Conservation (phyloP, 2,888 invertebrate genomes). For the Taphrorychus bicolor region DNA sequence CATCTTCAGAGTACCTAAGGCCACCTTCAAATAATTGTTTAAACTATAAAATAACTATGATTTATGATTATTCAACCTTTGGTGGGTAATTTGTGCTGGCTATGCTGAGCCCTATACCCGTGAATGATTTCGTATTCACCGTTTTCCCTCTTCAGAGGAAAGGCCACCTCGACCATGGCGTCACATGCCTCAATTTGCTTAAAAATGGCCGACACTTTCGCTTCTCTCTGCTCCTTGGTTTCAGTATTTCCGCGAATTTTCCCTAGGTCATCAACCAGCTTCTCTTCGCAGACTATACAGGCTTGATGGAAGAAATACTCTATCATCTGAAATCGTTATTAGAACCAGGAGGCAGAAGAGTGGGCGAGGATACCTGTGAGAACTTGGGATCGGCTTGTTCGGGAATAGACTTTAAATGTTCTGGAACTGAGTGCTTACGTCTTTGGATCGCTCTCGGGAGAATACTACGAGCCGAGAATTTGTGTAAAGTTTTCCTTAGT, state of each 20-base stretch:
- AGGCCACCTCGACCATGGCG: slow-evolving; percentile 86
- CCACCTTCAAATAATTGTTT: slow-evolving; percentile 76
- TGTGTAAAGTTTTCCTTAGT: background rate
- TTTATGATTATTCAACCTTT: slow-evolving; percentile 68
- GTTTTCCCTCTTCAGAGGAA: slow-evolving; percentile 93
- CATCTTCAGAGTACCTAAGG: slow-evolving; percentile 92
- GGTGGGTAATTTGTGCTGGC: slow-evolving; percentile 93
- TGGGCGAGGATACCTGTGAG: slow-evolving; percentile 61
- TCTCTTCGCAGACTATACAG: slow-evolving; percentile 86
- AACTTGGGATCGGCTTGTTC: slow-evolving; percentile 83
- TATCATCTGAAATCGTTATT: slow-evolving; percentile 78
- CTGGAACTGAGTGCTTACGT: slow-evolving; percentile 72
- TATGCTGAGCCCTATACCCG: slow-evolving; percentile 97
- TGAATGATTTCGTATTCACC: slow-evolving; percentile 97
- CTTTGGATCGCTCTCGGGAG: no score
- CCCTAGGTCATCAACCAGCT: slow-evolving; percentile 78
- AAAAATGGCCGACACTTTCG: slow-evolving; percentile 93
- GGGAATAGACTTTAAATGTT: slow-evolving; percentile 81
- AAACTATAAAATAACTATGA: no score
- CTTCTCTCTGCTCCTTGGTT: slow-evolving; percentile 83
- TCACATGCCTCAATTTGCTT: slow-evolving; percentile 97
- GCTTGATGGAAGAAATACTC: slow-evolving; percentile 98
- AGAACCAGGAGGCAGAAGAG: background rate
- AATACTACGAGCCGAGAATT: no score
- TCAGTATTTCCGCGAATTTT: slow-evolving; percentile 72